Evolutionary conservation across 1,140 invertebrate species (phyloP), one percentile per base, ranked within the genome.

Genomic region (Thalassaphorura encarpata): DNA sequence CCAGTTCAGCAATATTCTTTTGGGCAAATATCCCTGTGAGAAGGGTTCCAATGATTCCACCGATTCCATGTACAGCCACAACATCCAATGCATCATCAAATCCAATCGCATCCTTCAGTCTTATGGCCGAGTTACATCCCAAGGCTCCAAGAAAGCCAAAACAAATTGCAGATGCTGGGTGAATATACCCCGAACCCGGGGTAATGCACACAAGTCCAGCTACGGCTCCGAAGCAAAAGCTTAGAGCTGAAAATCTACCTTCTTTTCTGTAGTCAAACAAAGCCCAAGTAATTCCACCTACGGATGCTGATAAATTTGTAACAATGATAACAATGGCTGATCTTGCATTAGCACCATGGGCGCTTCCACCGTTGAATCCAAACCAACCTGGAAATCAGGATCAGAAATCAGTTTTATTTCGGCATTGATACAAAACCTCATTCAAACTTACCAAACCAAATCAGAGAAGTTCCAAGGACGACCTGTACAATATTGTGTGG

Each of bases 71-170:
- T 13, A 65, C 54, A 3, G 59, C 60, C 15, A 58, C 52, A 3
- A 65, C 63, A 45, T 65, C 63, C 41, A 65, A 27, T 3, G 57
- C 63, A 43, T 65, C 63, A 50, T 65, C 63, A 39, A 49, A 58
- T 3, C 50, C 52, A 16, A 61, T 27, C 3, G 46, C 15, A 36
- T 62, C 43, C 21, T 65, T 65, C 15, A 65, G 24, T 18, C 47
- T 36, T 27, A 57, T 54, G 15, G 63, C 63, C 13, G 40, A 21
- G 36, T 56, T 49, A 43, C 63, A 65, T 15, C 29, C 18, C 2
- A 65, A 0, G 13, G 56, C n/a, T 31, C 63, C 63, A 3, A 65
- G 13, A 21, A 62, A 26, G 2, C 63, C 63, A 45, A 65, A 62
- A 2, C 43, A 42, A 3, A 62, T 45, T 3, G 53, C 48, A 28